Conservation (phyloP, 92 coral and sea anemone species). For the Siderastrea radians region DNA sequence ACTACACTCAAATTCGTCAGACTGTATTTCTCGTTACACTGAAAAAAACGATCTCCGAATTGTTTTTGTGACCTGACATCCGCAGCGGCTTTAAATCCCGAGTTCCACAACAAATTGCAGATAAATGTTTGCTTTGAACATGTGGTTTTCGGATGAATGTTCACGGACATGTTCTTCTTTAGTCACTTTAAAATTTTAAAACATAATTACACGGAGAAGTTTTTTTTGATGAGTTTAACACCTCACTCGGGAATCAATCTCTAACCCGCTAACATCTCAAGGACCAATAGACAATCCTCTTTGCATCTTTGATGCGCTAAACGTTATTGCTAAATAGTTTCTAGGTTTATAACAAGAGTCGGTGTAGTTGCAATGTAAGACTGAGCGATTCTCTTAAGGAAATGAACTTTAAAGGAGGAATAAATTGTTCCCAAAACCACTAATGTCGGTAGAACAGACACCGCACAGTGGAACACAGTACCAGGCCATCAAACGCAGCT, state of each 20-base stretch:
- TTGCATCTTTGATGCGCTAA: background rate
- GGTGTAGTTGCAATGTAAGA: background rate
- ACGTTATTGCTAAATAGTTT: background rate
- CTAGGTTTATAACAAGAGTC: background rate
- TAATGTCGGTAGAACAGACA: background rate
- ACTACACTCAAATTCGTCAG: background rate
- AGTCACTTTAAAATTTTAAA: constrained; percentile 4
- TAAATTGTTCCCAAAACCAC: constrained; percentile 6
- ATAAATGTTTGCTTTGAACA: constrained; percentile 6
- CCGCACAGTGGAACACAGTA: background rate
- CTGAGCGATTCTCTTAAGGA: background rate
- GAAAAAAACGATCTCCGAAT: background rate
- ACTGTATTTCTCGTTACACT: background rate
- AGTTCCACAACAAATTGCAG: background rate
- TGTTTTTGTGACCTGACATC: constrained; percentile 7
- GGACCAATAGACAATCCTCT: constrained; percentile 33
- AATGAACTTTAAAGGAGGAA: background rate
- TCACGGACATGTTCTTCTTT: too few relatives aligned
- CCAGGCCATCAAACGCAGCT: background rate
- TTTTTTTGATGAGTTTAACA: constrained; percentile 28
- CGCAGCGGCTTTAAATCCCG: background rate
- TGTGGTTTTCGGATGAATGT: background rate
- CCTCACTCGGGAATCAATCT: constrained; percentile 14
- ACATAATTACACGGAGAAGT: background rate
- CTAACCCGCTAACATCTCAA: constrained; percentile 22